A percentile compares a stretch with the other conserved stretches of the same genome.
Conservation (phyloP, 2,797 vertebrate genomes). For the Jordanella pulchra region DNA sequence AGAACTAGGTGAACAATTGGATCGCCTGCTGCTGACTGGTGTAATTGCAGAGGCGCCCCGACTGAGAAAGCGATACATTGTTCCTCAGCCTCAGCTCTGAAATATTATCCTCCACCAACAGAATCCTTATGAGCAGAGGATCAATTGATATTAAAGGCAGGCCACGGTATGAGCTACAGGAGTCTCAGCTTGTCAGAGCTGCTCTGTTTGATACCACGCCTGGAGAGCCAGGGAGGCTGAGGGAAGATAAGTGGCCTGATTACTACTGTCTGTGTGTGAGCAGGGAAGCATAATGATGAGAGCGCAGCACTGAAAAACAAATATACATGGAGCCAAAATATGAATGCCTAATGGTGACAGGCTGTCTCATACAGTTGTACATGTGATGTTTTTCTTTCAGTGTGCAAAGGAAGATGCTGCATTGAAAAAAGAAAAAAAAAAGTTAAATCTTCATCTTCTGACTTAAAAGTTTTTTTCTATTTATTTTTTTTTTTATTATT, state of each 20-base stretch:
- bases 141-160: conserved; percentile 70
- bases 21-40: conserved; percentile 46
- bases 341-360: conserved; percentile 16
- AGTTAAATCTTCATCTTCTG: not conserved
- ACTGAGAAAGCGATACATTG: conserved; percentile 57
- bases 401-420: not conserved
- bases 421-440: not conserved
- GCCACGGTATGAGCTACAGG: conserved; percentile 54
- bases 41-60: conserved; percentile 59
- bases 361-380: not conserved
- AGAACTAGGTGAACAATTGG: conserved; percentile 62
- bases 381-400: not conserved
- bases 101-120: conserved; percentile 64
- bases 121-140: conserved; percentile 58
- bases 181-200: conserved; percentile 53
- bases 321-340: conserved; percentile 18
- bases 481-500: not conserved
- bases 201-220: conserved; percentile 63
- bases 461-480: not conserved
- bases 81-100: conserved; percentile 46
- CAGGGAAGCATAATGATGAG: conserved; percentile 33
- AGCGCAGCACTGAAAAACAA: conserved; percentile 12
- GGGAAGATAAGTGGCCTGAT: conserved; percentile 63
- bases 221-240: conserved; percentile 46
- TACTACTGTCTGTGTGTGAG: conserved; percentile 32